phyloP scores from a whole-genome alignment of 1,140 invertebrate species.

The Penaeus japonicus region DNA sequence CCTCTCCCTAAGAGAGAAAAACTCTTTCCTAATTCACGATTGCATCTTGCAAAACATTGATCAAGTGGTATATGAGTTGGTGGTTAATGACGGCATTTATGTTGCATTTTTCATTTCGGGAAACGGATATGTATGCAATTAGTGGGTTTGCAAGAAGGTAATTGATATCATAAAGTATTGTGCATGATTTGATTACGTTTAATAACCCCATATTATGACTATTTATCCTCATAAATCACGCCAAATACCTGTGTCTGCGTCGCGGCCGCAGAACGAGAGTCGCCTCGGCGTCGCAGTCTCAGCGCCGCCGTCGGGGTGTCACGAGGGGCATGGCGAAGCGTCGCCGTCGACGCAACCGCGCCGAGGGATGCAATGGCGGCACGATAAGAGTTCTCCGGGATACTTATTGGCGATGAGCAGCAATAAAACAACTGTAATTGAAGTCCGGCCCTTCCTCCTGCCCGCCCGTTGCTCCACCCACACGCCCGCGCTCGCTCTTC shows the following conservation, averaged over 20 bases:
- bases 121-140: slow-evolving; percentile 49
- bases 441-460: no score
- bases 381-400: no score
- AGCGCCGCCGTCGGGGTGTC: no score
- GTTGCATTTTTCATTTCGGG: slow-evolving; percentile 41
- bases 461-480: no score
- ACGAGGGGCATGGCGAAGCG: no score
- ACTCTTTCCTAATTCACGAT: neutral
- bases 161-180: slow-evolving; percentile 45
- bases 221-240: slow-evolving; percentile 37
- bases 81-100: slow-evolving; percentile 32
- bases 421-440: no score
- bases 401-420: no score
- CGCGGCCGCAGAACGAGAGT: neutral
- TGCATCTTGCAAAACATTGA: neutral
- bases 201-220: slow-evolving; percentile 41
- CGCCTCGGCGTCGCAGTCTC: no score
- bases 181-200: slow-evolving; percentile 44
- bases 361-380: no score
- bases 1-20: no score
- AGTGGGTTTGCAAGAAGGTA: slow-evolving; percentile 49
- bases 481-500: no score
- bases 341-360: no score
- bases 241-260: neutral
- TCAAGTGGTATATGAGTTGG: neutral